Evolutionary conservation across 2,797 vertebrate genomes (phyloP), one percentile per base, ranked within the genome.

Genomic region (Distichodus sexfasciatus): DNA sequence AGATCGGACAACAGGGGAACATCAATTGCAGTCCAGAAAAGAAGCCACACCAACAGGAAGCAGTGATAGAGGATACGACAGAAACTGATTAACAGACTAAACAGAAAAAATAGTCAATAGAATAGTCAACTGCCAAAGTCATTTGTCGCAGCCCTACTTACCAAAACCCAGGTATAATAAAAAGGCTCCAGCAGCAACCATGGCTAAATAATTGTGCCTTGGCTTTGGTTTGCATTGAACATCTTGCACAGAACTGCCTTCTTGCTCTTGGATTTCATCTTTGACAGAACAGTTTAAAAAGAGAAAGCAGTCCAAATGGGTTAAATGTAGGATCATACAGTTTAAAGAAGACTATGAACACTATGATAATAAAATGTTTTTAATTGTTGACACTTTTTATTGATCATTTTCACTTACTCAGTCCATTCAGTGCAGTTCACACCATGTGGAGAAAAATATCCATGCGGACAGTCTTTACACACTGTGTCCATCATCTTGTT

Each of bases 401-500:
- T 8, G 6, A 26, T 51, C n/a, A 19, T 9, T 1, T 19, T 28
- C 10, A 67, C 81, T 35, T 82, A 85, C 84, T n/a, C 41, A 1
- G 71, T 85, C 80, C 78, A 82, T 4, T 50, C 50, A 0, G 1
- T 61, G 64, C 84, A 86, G 46, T 40, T 57, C 9, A 72, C 2
- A 2, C 83, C 83, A 4, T 62, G 3, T 19, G 7, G 33, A 23
- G 83, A 85, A 71, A 76, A 84, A 69, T 11, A 71, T 0, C 76
- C 80, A 6, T 1, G 1, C 4, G 17, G 17, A 53, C 85, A 87
- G 2, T 8, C 9, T 7, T 75, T 75, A 85, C 86, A 87, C 1
- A 66, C 63, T 0, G 76, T 76, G 38, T 88, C 79, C 10, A 14
- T 24, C 17, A 0, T 33, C 33, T 63, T 76, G 53, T 75, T 85